Evolutionary conservation across 35 echinoderm and acorn worm species (phyloP), one percentile per base, ranked within the genome.

Genomic region (Strongylocentrotus purpuratus): DNA sequence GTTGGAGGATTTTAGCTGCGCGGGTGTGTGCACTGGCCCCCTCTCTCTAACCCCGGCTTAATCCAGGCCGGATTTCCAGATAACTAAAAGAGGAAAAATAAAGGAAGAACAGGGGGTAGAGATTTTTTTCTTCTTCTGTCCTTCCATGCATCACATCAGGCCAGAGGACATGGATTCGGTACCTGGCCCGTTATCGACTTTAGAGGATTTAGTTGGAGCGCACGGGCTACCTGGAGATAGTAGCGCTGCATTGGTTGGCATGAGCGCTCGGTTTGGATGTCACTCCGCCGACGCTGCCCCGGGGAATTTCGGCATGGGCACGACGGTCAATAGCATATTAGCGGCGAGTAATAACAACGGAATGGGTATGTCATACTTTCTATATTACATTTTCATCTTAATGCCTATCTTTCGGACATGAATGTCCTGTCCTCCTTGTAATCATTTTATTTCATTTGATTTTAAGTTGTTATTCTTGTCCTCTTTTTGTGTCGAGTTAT

Each of bases 151-250:
- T 33, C 87, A 48, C 46, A 18, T 15, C 91, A 46, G 31, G 91
- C 46, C 28, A 46, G 48, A 58, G 91, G 91, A 93, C 91, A 93
- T 93, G 91, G 91, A 93, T 50, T 50, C 91, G 5, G 91, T 93
- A 93, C 91, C 91, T 93, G 91, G 91, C n/a, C 91, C 91, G 46
- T 93, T 93, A 46, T 93, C 91, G 91, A 93, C 91, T 55, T n/a
- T 93, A 32, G 91, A 93, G 48, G 91, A 93, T 46, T 58, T 93
- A 20, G 91, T 93, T 31, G 91, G 91, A 48, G 91, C 91, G 22
- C 65, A 78, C 28, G 91, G 91, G 0, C 45, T 93, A 93, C 91
- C 91, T 32, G 91, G 91, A 13, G 91, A 93, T 28, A 58, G 31
- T 20, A 93, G 48, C 31, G 31, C 91, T 13, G 11, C 91, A 11